A percentile compares a stretch with the other conserved stretches of the same genome.
phyloP scores from a whole-genome alignment of 2,888 invertebrate species.

The Netelia fuscicornis region DNA sequence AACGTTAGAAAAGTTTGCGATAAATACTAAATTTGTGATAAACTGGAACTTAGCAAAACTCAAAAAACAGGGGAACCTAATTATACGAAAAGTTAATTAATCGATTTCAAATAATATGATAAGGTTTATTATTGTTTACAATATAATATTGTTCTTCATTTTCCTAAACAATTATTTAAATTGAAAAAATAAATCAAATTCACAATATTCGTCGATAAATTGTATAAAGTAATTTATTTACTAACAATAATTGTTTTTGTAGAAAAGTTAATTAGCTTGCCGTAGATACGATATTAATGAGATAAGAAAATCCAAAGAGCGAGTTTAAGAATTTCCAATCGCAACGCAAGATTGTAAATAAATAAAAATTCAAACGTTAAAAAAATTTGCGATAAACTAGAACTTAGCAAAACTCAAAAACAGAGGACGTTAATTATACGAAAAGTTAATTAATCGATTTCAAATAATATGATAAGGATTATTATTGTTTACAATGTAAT shows the following conservation, averaged over 20 bases:
- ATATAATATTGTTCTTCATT: neutral
- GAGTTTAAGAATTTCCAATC: neutral
- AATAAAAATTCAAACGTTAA: neutral
- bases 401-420: neutral
- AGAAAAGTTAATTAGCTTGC: too few species aligned
- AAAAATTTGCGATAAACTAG: too few species aligned
- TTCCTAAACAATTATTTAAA: conserved; percentile 11
- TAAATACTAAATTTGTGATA: too few species aligned
- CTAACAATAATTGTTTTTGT: too few species aligned
- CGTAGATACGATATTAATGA: neutral
- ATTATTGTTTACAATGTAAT: too few species aligned
- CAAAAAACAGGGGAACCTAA: neutral
- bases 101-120: too few species aligned
- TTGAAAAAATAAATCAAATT: neutral
- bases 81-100: too few species aligned
- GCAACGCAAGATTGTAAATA: neutral
- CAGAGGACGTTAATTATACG: neutral
- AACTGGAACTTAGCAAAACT: neutral
- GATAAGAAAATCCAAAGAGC: neutral
- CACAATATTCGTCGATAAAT: too few species aligned
- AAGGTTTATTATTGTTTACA: too few species aligned
- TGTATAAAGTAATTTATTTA: too few species aligned
- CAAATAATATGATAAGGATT: too few species aligned
- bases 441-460: too few species aligned
- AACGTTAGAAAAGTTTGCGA: neutral